Percentiles rank a stretch among this genome's conserved stretches.
These are phyloP conservation scores for Ennomos fuscantarius DNA, from an alignment of 2,888 invertebrate species.

Conservation along the genomic window DNA sequence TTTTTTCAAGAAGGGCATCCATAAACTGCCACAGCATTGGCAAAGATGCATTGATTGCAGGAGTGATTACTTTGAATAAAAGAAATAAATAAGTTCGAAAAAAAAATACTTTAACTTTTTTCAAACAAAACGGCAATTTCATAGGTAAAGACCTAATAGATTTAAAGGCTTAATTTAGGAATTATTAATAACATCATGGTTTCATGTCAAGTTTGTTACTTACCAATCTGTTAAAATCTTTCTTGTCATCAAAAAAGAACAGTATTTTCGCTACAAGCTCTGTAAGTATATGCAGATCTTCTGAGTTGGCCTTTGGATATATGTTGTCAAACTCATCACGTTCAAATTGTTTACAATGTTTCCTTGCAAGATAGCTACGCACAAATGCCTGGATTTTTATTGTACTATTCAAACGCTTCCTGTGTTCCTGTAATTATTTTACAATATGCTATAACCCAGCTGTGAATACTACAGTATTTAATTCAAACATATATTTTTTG, in stretches of 20 bases:
- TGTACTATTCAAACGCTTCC: constrained; percentile 90
- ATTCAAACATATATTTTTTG: too few relatives aligned
- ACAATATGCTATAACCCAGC: too few relatives aligned
- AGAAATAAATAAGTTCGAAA: too few relatives aligned
- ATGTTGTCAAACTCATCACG: constrained; percentile 89
- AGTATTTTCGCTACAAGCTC: constrained; percentile 88
- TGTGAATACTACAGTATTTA: too few relatives aligned
- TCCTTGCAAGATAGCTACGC: constrained; percentile 90
- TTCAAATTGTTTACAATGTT: constrained; percentile 87
- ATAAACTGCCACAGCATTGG: too few relatives aligned
- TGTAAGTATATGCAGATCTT: constrained; percentile 79
- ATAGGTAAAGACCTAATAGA: too few relatives aligned
- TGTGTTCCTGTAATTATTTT: constrained; percentile 82
- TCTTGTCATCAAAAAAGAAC: constrained; percentile 90
- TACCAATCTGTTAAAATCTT: constrained; percentile 85
- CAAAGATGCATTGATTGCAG: too few relatives aligned
- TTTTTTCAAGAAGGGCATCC: too few relatives aligned
- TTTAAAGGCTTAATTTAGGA: not conserved
- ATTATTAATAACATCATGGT: not conserved
- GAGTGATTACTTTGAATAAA: too few relatives aligned
- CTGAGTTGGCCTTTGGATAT: constrained; percentile 73
- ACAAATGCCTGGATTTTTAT: constrained; percentile 93
- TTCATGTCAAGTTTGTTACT: constrained; percentile 46
- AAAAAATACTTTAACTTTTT: too few relatives aligned
- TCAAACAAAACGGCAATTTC: too few relatives aligned